phyloP scores from a whole-genome alignment of 2,797 vertebrate genomes.

The Lepidocolaptes lacrymiger region DNA sequence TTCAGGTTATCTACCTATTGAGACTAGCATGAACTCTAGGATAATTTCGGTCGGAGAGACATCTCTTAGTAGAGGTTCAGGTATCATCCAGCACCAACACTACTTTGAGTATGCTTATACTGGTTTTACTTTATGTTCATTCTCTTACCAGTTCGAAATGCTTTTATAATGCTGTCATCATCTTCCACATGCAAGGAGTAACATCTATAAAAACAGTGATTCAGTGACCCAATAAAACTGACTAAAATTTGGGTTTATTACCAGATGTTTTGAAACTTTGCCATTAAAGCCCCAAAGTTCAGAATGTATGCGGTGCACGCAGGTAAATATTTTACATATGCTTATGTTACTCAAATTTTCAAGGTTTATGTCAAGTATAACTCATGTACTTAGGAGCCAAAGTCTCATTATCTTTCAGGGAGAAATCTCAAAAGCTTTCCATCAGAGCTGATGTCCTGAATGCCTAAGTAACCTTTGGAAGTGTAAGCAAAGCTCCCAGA shows the following conservation, averaged over 20 bases:
- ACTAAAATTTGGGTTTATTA: background rate
- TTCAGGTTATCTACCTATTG: background rate
- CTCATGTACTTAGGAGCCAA: background rate
- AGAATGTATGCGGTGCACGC: fast-evolving
- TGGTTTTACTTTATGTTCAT: background rate
- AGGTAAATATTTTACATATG: background rate
- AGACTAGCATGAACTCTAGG: background rate
- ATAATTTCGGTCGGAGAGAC: background rate
- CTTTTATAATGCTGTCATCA: background rate
- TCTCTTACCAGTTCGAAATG: background rate
- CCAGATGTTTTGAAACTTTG: background rate
- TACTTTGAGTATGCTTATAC: fast-evolving
- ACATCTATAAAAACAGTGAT: background rate
- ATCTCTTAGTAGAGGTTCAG: background rate
- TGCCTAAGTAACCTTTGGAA: background rate
- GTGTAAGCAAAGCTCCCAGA: background rate
- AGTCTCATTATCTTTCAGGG: background rate
- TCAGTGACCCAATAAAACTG: background rate
- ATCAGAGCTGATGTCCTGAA: background rate
- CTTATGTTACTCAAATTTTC: background rate
- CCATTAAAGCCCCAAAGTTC: background rate
- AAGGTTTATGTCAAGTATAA: background rate
- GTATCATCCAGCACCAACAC: background rate
- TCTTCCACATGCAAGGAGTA: background rate
- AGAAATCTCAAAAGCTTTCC: background rate